phyloP scores from a whole-genome alignment of 2,888 invertebrate species.

The Philhelius pedissequus region DNA sequence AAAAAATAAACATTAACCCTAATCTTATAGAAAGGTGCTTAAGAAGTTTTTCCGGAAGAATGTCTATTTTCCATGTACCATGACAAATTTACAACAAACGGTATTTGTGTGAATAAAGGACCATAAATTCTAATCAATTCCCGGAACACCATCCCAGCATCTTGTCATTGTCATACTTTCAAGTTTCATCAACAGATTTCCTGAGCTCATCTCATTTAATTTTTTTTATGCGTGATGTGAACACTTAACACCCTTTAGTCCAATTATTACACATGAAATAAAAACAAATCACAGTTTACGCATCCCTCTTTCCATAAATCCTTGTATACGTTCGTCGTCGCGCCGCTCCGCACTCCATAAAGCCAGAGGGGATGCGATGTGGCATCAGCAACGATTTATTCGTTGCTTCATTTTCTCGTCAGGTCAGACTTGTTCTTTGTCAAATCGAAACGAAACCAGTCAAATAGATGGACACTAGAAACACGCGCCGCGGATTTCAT shows the following conservation, averaged over 20 bases:
- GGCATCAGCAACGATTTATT: conserved; percentile 1
- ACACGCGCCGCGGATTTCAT: conserved; percentile 60
- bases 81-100: too few relatives aligned
- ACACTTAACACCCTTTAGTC: conserved; percentile 35
- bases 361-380: not conserved
- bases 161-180: conserved; percentile 35
- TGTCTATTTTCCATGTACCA: too few relatives aligned
- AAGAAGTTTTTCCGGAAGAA: too few relatives aligned
- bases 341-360: not conserved
- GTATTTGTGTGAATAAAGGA: too few relatives aligned
- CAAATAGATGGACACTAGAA: conserved; percentile 55
- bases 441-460: conserved; percentile 44
- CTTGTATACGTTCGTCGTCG: not conserved
- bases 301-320: not conserved
- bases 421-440: conserved; percentile 27
- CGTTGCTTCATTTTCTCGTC: not conserved
- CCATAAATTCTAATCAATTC: not conserved
- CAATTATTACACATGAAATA: conserved; percentile 43
- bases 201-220: not conserved
- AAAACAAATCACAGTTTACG: conserved; percentile 38
- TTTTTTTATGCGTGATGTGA: not conserved
- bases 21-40: too few relatives aligned
- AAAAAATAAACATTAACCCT: too few relatives aligned
- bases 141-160: not conserved
- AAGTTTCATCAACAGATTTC: not conserved